Base-by-base conservation (phyloP, 2,113 vertebrate species). In the Peromyscus californicus region DNA sequence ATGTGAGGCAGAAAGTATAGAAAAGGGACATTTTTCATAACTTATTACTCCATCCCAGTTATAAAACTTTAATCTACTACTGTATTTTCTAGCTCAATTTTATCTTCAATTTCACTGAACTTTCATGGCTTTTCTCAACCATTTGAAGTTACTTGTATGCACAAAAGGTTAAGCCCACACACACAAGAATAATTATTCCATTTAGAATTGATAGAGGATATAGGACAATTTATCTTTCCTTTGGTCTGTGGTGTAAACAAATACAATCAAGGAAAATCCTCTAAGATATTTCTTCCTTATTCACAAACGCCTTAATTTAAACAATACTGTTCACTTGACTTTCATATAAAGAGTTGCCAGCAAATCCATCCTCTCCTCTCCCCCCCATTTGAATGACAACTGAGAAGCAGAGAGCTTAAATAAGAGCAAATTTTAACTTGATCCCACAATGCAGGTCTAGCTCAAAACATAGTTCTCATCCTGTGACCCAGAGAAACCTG, bases 11-110 rank as follows among this genome's bases (percentile, higher is more conserved):
- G 11, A 65, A 61, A 13, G 1, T 74, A 0, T 84, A 75, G 24
- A 26, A 72, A 92, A 82, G 12, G 17, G 57, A 19, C 54, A 33
- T 92, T 94, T 96, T 92, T 94, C 13, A 90, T 63, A 75, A 88
- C 93, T 57, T 87, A 11, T 72, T 90, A 22, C 36, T 15, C 69
- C 92, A 85, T 19, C 93, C 39, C 13, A 63, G 16, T 91, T 95
- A 90, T 72, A 54, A 70, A 65, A 51, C 24, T 78, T 89, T 70
- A 72, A 2, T 83, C 45, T 92, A 10, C 57, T 22, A 75, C 5
- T 63, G 22, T 96, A 79, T 85, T 89, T 93, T 65, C 57, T 57
- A 13, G 1, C 11, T 96, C 33, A 79, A 54, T 57, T 93, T 89
- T 85, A 67, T 93, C n/a, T 67, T 78, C 19, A 91, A 42, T 63